Percentiles rank a stretch among this genome's conserved stretches.
phyloP scores from a whole-genome alignment of 2,797 vertebrate genomes.

The Yasuhikotakia modesta region DNA sequence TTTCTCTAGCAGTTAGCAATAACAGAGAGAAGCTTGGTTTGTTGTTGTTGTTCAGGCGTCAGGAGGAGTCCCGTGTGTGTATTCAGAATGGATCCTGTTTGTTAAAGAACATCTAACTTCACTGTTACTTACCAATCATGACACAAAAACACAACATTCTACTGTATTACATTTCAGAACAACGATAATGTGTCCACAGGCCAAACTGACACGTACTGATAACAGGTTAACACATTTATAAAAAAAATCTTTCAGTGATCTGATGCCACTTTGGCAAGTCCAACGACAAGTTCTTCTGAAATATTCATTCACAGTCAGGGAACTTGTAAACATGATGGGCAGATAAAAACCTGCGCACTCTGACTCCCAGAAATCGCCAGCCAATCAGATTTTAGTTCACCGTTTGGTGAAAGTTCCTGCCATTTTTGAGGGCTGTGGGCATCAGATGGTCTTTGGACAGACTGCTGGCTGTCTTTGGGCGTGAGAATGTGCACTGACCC shows the following conservation, averaged over 20 bases:
- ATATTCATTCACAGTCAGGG: neutral
- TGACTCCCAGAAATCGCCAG: neutral
- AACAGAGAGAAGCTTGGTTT: constrained; percentile 29
- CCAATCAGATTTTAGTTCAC: neutral
- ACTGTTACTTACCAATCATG: constrained; percentile 21
- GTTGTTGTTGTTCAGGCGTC: neutral
- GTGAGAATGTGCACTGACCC: constrained; percentile 3
- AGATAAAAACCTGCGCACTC: constrained; percentile 15
- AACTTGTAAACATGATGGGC: constrained; percentile 25
- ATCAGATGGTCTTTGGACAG: constrained; percentile 32
- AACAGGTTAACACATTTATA: constrained; percentile 4
- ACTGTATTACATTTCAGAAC: constrained; percentile 59
- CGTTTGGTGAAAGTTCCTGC: neutral
- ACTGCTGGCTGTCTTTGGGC: constrained; percentile 4
- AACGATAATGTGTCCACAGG: constrained; percentile 58
- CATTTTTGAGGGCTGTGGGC: neutral
- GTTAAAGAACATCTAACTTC: constrained; percentile 43
- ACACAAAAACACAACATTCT: constrained; percentile 43
- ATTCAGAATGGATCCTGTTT: neutral
- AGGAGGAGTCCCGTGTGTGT: constrained; percentile 9
- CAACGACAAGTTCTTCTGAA: neutral
- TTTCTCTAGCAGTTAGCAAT: constrained; percentile 5
- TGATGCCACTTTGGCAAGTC: neutral
- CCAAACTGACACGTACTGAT: neutral
- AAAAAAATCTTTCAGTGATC: neutral